Base-by-base conservation (phyloP, 1,140 invertebrate species). In the Hesperophylax magnus region DNA sequence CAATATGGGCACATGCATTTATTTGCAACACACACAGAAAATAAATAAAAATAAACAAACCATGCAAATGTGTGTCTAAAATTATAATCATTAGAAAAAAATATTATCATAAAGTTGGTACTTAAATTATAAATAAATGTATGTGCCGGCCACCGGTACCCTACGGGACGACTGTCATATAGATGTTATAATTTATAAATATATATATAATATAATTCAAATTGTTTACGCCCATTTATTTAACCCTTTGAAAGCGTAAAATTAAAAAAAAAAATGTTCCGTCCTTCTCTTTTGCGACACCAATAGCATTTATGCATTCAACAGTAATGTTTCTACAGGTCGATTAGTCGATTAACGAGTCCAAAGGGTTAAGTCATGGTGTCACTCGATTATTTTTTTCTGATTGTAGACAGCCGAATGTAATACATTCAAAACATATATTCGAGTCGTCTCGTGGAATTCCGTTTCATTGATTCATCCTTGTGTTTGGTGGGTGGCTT, bases 131-230 rank as follows among this genome's bases (percentile, higher is more conserved):
- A 80, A 80, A 47, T 60, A 67, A 71, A 81, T 81, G 58, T 65
- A 81, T 83, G 82, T 83, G 82, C 82, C 82, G 82, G 82, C 82
- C 82, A 83, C 82, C 58, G 54, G 77, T 34, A 61, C n/a, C 58
- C 60, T n/a, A 61, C 56, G 34, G 34, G 75, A 83, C 79, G 52
- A 78, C 61, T 47, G 22, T 20, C 20, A 71, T 52, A 71, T 52
- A 71, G 24, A 18, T 58, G 4, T n/a, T 18, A 56, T n/a, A n/a
- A 9, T 56, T 22, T 58, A 22, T 47, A 47, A 52, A 22, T 53
- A 22, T 7, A 22, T 17, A 2, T 6, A 22, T 27, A 24, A 63
- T 20, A 20, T 63, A 24, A 22, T 65, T 65, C 14, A 24, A 5
- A 65, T 24, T 24, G 14, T 9, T 31, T 11, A 24, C 15, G 31